Evolutionary conservation across 2,888 invertebrate species (phyloP), one percentile per base, ranked within the genome.

Genomic region (Physocephala rufipes): DNA sequence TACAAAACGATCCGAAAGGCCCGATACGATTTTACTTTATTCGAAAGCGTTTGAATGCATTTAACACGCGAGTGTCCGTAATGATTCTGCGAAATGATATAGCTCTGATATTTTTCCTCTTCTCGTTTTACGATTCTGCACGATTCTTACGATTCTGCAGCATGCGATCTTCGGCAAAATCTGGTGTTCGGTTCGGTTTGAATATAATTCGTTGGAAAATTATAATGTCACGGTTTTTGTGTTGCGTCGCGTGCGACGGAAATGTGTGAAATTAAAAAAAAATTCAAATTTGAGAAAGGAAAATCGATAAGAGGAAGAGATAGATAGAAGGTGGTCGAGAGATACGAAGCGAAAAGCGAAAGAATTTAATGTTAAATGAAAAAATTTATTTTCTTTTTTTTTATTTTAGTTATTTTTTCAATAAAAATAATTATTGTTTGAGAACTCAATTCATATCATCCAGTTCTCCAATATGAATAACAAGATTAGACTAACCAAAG

Each of bases 201-300:
- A 36, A 36, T 7, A 78, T 76, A 75, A 75, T 77, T 78, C 76
- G 64, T 53, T 65, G 69, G 77, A 78, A 78, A 74, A 75, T 74
- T 71, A 30, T 65, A 70, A 75, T 70, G 45, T 70, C 55, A 61
- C n/a, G 70, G 58, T 64, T 64, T 4, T 69, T 67, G 36, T 53
- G 70, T 36, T 36, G 63, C 71, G 76, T 75, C 77, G 77, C 77
- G 77, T 77, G 76, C 72, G 74, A 70, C 71, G 75, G 73, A 75
- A 73, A 76, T 72, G 74, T 74, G 66, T 73, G 70, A 73, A 73
- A 74, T 75, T 36, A 15, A 9, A 63, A 53, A 53, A 19, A 21
- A 5, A 24, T 5, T 21, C 19, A 21, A 21, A 9, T 21, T 19
- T 1, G 9, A 21, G 9, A 53, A 9, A 53, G n/a, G 12, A 53